Evolutionary conservation across 2,888 invertebrate genomes (phyloP).

Genomic region (Perizoma affinitatum): DNA sequence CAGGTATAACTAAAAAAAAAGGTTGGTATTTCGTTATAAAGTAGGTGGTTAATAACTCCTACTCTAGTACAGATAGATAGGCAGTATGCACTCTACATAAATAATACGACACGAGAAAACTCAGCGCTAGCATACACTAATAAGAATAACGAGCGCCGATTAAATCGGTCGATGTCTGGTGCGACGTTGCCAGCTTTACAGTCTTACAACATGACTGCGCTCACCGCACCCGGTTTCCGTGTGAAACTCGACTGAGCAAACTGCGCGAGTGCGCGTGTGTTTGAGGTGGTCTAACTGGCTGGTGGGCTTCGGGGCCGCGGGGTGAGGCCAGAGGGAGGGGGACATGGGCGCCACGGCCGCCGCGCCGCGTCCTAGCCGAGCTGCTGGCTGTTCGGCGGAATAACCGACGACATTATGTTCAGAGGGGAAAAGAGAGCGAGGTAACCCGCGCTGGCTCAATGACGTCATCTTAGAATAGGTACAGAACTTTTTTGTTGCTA

Average conservation of each 20-base stretch:
- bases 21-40: too few relatives aligned
- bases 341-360: conserved; percentile 42
- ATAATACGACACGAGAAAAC: conserved; percentile 49
- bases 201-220: conserved; percentile 81
- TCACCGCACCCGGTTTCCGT: conserved; percentile 81
- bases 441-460: conserved; percentile 66
- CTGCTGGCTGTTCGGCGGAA: conserved; percentile 44
- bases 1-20: too few relatives aligned
- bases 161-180: conserved; percentile 82
- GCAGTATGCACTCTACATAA: conserved; percentile 17
- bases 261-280: conserved; percentile 73
- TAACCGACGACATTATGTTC: conserved; percentile 42
- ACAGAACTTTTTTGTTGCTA: conserved; percentile 1
- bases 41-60: neutral
- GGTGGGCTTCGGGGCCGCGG: conserved; percentile 43
- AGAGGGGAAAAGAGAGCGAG: conserved; percentile 54
- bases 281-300: conserved; percentile 55
- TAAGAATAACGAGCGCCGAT: conserved; percentile 54
- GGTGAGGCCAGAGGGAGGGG: conserved; percentile 36
- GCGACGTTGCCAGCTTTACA: conserved; percentile 81
- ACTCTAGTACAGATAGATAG: conserved; percentile 7
- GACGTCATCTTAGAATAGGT: conserved; percentile 65
- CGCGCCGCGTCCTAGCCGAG: conserved; percentile 32
- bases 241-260: conserved; percentile 78
- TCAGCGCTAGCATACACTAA: conserved; percentile 54